These are phyloP conservation scores for Pelobates cultripes DNA, from an alignment of 2,797 vertebrate species.

Conservation along the genomic window DNA sequence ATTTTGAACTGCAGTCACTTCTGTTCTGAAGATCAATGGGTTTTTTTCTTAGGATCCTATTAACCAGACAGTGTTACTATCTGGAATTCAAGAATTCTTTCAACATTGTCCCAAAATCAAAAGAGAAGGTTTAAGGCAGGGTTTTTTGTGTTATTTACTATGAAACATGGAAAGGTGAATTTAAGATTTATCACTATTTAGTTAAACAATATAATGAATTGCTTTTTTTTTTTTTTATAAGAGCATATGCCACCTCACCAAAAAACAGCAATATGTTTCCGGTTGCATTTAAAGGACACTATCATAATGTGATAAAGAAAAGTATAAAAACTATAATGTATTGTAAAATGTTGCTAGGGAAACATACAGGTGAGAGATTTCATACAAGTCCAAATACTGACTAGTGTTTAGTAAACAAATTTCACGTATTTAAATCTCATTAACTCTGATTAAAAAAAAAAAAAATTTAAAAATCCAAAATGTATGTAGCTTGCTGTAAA, in stretches of 20 bases:
- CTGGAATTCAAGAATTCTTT: slow-evolving; percentile 46
- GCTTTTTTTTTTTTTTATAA: not conserved
- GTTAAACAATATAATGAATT: not conserved
- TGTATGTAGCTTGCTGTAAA: no score
- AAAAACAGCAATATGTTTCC: not conserved
- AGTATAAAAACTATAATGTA: no score
- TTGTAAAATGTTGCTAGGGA: no score
- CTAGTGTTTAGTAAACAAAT: no score
- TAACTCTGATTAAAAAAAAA: no score
- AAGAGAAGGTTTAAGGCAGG: not conserved
- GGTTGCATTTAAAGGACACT: no score
- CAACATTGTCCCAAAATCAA: slow-evolving; percentile 15
- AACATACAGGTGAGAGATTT: no score
- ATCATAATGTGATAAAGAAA: no score
- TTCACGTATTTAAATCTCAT: no score
- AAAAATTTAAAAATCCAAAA: no score
- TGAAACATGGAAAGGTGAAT: slow-evolving; percentile 21
- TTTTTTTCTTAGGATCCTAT: slow-evolving; percentile 37
- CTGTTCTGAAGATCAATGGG: slow-evolving; percentile 40
- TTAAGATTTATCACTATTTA: slow-evolving; percentile 19
- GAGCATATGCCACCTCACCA: not conserved
- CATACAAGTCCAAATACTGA: no score
- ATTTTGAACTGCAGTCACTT: slow-evolving; percentile 41
- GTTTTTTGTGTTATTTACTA: slow-evolving; percentile 15
- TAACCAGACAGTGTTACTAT: slow-evolving; percentile 29